Conservation (phyloP, 2,888 invertebrate species). For the Drosophila tripunctata region DNA sequence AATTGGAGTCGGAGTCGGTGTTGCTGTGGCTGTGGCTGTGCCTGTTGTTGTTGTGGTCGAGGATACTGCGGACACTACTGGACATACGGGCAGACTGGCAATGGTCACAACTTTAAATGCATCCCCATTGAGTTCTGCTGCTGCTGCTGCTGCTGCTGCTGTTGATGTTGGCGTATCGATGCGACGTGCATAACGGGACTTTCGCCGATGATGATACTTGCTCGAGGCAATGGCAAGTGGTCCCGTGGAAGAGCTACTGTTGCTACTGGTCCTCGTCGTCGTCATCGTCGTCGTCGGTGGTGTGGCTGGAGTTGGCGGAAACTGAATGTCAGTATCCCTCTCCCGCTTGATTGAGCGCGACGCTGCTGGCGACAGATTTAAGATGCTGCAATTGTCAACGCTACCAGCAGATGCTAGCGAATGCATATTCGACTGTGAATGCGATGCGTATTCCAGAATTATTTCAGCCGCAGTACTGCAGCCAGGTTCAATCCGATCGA, state of each 20-base stretch:
- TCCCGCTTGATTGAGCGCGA: conserved; percentile 4
- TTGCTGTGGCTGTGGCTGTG: neutral
- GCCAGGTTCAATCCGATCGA: neutral
- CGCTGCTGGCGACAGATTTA: conserved; percentile 24
- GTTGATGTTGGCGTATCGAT: conserved; percentile 48
- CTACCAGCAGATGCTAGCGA: neutral
- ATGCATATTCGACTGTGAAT: conserved; percentile 15
- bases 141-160: conserved; percentile 10
- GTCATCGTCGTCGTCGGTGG: conserved; percentile 52
- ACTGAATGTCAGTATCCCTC: conserved; percentile 32
- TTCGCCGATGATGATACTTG: conserved; percentile 60
- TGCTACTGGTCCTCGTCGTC: conserved; percentile 55
- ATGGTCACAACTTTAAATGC: conserved; percentile 28
- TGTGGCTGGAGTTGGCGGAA: conserved; percentile 50
- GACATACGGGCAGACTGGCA: conserved; percentile 23
- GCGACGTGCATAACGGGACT: conserved; percentile 60
- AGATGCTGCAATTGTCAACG: conserved; percentile 10
- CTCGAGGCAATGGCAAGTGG: conserved; percentile 9
- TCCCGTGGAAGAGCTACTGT: conserved; percentile 57
- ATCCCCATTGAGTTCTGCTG: conserved; percentile 6
- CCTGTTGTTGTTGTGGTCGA: neutral
- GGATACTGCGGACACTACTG: conserved; percentile 22
- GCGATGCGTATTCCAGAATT: conserved; percentile 71
- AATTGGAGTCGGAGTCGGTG: conserved; percentile 2
- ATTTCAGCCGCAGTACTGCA: conserved; percentile 72